Evolutionary conservation across 2,888 invertebrate species (phyloP).

Genomic region (Bhutanitis thaidina): DNA sequence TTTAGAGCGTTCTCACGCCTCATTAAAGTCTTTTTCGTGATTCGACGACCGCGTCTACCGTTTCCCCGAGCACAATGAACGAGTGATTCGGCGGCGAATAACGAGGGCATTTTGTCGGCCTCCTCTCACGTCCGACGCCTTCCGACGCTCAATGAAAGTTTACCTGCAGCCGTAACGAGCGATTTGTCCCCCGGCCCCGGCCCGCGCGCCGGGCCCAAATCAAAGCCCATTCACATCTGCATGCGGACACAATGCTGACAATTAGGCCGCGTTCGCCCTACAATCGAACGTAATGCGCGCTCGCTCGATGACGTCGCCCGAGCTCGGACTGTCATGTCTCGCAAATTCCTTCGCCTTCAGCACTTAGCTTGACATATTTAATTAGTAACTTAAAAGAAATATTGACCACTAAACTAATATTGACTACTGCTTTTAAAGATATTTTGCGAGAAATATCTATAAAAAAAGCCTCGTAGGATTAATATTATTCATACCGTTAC

Average conservation of each 20-base stretch:
- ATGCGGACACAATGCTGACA: constrained; percentile 80
- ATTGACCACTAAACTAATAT: no score
- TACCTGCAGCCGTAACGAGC: constrained; percentile 80
- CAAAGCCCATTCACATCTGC: constrained; percentile 81
- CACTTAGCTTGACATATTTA: not conserved
- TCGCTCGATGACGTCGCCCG: constrained; percentile 62
- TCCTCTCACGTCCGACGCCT: constrained; percentile 79
- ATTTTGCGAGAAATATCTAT: no score
- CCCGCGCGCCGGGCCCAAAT: constrained; percentile 70
- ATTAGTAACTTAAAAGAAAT: no score
- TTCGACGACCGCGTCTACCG: constrained; percentile 77
- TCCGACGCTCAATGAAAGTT: constrained; percentile 81
- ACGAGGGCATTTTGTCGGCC: constrained; percentile 80
- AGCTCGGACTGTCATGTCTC: constrained; percentile 32
- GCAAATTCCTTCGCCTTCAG: constrained; percentile 30
- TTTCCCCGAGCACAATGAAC: constrained; percentile 78
- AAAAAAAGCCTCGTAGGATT: no score
- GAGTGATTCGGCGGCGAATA: constrained; percentile 80
- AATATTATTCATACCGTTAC: no score
- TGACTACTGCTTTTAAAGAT: no score
- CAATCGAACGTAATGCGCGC: constrained; percentile 77
- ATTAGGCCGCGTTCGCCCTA: constrained; percentile 75
- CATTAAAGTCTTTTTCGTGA: constrained; percentile 79
- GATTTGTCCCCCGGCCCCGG: constrained; percentile 77
- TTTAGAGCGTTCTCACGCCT: constrained; percentile 77